A percentile compares a stretch with the other conserved stretches of the same genome.
Conservation (phyloP, 2,113 vertebrate species). For the Phylloscopus whistleri region DNA sequence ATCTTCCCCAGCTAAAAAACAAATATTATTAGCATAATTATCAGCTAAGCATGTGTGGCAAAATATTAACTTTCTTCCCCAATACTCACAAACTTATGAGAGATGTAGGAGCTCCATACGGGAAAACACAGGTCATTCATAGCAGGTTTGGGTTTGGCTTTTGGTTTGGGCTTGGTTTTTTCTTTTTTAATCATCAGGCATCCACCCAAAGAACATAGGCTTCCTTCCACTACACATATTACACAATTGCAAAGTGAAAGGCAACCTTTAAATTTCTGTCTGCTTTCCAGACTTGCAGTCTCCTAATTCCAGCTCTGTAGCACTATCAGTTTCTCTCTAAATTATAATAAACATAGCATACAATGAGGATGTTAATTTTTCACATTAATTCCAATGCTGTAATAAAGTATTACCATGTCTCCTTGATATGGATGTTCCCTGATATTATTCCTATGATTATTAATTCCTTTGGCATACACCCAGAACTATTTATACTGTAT, state of each 20-base stretch:
- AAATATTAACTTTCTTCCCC: constrained; percentile 4
- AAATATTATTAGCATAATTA: constrained; percentile 1
- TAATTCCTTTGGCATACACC: constrained; percentile 31
- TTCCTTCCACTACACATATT: neutral
- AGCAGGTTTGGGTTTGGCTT: neutral
- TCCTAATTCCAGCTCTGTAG: neutral
- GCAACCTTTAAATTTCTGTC: neutral
- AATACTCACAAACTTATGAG: neutral
- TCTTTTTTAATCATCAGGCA: neutral
- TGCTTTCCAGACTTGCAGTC: neutral
- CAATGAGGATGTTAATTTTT: neutral
- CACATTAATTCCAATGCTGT: constrained; percentile 29
- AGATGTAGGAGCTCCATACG: neutral
- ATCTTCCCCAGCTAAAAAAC: neutral
- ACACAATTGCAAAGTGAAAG: neutral
- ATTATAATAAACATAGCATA: neutral
- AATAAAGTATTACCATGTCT: constrained; percentile 7
- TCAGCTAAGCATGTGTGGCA: neutral
- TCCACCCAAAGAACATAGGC: neutral
- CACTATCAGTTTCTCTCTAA: neutral
- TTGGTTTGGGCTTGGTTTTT: no score
- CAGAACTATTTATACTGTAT: constrained; percentile 39
- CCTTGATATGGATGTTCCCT: neutral
- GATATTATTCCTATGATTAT: constrained; percentile 22
- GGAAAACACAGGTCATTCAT: neutral